These are phyloP conservation scores for Diprion similis DNA, from an alignment of 1,140 invertebrate species.

Conservation along the genomic window DNA sequence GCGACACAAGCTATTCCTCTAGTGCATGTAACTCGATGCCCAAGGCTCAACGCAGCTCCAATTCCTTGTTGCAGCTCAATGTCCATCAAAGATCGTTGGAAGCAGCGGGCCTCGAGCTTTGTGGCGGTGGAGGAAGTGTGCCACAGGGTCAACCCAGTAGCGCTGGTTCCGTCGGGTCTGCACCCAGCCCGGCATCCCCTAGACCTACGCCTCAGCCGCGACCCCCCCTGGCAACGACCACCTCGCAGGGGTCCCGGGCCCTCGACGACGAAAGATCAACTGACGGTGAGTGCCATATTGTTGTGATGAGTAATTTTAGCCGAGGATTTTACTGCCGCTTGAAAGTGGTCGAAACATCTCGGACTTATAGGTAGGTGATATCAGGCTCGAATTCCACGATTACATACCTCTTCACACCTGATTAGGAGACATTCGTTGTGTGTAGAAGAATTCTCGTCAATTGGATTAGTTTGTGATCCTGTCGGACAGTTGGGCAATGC, in stretches of 20 bases:
- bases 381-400: neutral
- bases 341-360: too few species aligned
- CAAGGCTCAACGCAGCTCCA: too few species aligned
- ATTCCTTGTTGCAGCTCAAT: conserved; percentile 49
- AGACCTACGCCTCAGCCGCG: conserved; percentile 57
- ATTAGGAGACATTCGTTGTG: neutral
- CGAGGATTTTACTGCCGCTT: too few species aligned
- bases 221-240: conserved; percentile 49
- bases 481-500: too few species aligned
- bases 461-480: too few species aligned
- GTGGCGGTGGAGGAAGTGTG: conserved; percentile 53
- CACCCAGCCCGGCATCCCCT: conserved; percentile 59
- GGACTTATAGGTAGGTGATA: too few species aligned
- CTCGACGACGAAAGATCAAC: conserved; percentile 59
- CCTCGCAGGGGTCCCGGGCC: conserved; percentile 56
- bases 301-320: too few species aligned
- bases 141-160: conserved; percentile 60
- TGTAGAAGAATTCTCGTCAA: too few species aligned
- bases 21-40: too few species aligned
- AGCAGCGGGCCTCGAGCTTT: conserved; percentile 56
- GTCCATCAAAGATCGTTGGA: conserved; percentile 59
- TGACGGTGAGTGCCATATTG: conserved; percentile 47
- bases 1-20: too few species aligned
- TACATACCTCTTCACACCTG: neutral
- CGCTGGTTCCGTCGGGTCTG: conserved; percentile 58